Evolutionary conservation across 2,888 invertebrate species (phyloP).

Genomic region (Melinopterus prodromus): DNA sequence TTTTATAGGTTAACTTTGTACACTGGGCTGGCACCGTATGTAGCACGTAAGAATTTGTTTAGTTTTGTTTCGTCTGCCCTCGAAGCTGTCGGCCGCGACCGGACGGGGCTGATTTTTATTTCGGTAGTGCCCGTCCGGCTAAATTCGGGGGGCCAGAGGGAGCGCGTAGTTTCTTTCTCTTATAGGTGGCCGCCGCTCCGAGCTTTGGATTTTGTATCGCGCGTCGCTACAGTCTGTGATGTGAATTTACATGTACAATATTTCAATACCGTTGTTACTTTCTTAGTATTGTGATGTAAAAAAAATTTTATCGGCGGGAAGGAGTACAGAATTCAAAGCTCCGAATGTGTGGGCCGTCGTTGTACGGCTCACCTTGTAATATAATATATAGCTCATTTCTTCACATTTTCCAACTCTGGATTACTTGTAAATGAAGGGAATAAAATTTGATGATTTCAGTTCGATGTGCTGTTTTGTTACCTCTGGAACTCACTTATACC

Average conservation of each 20-base stretch:
- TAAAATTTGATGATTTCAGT: background rate
- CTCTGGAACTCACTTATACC: constrained; percentile 5
- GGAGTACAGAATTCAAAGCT: constrained; percentile 56
- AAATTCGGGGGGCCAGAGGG: background rate
- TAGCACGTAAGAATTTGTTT: constrained; percentile 32
- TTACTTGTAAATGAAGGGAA: constrained; percentile 27
- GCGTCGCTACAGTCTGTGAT: constrained; percentile 55
- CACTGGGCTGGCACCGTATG: constrained; percentile 40
- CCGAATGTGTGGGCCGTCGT: constrained; percentile 26
- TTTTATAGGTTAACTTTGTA: constrained; percentile 34
- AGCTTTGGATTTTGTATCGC: constrained; percentile 56
- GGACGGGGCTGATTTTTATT: constrained; percentile 18
- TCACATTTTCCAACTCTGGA: constrained; percentile 5
- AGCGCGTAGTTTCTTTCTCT: constrained; percentile 11
- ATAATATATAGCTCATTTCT: constrained; percentile 12
- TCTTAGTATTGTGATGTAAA: constrained; percentile 54
- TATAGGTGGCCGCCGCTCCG: background rate
- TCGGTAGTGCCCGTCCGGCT: constrained; percentile 34
- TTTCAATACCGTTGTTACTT: constrained; percentile 57
- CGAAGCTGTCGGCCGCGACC: constrained; percentile 30
- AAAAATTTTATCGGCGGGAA: constrained; percentile 45
- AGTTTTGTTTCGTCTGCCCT: constrained; percentile 30
- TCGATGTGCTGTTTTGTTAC: background rate
- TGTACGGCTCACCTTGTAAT: background rate
- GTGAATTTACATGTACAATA: constrained; percentile 53